Percentiles rank a stretch among this genome's conserved stretches.
phyloP scores from a whole-genome alignment of 2,888 invertebrate species.

The Drosophila formosana region DNA sequence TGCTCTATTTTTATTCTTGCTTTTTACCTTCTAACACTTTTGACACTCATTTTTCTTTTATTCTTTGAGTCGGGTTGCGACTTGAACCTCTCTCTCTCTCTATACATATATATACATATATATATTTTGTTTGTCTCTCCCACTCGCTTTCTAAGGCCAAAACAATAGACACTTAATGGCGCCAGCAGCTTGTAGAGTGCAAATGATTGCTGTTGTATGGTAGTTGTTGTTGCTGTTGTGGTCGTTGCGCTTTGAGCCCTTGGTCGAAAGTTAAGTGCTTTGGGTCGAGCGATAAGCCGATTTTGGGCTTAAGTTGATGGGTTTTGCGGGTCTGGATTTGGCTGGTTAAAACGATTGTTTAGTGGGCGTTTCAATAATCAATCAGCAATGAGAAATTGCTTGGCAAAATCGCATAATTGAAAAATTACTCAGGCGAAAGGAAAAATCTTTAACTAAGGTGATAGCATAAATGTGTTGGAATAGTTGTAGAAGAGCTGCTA shows the following conservation, averaged over 20 bases:
- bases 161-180: slow-evolving; percentile 59
- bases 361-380: slow-evolving; percentile 44
- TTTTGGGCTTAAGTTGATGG: slow-evolving; percentile 45
- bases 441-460: background rate
- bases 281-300: slow-evolving; percentile 58
- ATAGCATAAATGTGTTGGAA: background rate
- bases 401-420: slow-evolving; percentile 21
- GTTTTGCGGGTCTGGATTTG: slow-evolving; percentile 34
- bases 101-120: too few relatives aligned
- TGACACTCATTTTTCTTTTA: slow-evolving; percentile 29
- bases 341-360: slow-evolving; percentile 2
- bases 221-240: slow-evolving; percentile 19
- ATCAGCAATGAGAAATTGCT: slow-evolving; percentile 39
- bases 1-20: slow-evolving; percentile 32
- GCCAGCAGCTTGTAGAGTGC: slow-evolving; percentile 42
- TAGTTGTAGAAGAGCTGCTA: too few relatives aligned
- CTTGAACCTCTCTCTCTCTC: background rate
- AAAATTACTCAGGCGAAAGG: background rate
- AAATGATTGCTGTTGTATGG: slow-evolving; percentile 28
- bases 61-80: slow-evolving; percentile 19
- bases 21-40: slow-evolving; percentile 36
- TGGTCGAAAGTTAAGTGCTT: slow-evolving; percentile 61
- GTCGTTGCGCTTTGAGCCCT: slow-evolving; percentile 31
- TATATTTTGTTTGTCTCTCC: background rate
- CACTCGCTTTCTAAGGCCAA: slow-evolving; percentile 1